These are phyloP conservation scores for Aporrectodea caliginosa DNA, from an alignment of 1,140 invertebrate species.

Conservation along the genomic window DNA sequence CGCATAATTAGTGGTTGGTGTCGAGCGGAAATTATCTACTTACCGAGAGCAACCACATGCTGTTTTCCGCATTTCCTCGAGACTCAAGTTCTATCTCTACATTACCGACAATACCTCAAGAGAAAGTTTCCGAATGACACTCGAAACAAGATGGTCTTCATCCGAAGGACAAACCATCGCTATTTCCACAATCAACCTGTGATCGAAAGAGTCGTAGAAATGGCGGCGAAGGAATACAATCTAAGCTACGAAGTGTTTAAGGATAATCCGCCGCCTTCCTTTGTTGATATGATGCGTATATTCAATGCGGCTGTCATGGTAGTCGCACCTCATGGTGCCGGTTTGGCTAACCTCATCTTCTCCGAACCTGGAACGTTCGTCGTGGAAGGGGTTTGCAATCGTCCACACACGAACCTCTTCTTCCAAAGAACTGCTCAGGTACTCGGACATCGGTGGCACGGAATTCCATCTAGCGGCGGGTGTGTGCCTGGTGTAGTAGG, in stretches of 20 bases:
- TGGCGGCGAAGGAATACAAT: background rate
- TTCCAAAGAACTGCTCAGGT: constrained; percentile 5
- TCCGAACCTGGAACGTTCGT: constrained; percentile 20
- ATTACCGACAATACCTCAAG: background rate
- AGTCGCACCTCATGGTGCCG: constrained; percentile 27
- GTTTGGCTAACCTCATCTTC: constrained; percentile 25
- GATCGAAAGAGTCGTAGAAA: constrained; percentile 7
- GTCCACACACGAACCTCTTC: constrained; percentile 33
- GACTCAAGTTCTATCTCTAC: constrained; percentile 9
- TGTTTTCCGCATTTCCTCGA: background rate
- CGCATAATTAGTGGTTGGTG: constrained; percentile 16
- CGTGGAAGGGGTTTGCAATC: constrained; percentile 25
- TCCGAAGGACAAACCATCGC: constrained; percentile 1
- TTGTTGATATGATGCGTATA: background rate
- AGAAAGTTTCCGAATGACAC: background rate
- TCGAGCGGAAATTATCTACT: constrained; percentile 6
- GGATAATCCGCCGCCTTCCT: constrained; percentile 22
- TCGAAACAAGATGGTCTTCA: constrained; percentile 20
- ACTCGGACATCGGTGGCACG: background rate
- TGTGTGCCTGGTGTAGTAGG: background rate
- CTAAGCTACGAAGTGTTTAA: constrained; percentile 11
- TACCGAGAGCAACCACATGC: constrained; percentile 12
- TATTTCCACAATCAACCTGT: constrained; percentile 9
- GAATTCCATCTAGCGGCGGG: background rate
- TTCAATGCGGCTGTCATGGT: constrained; percentile 24